Evolutionary conservation across 2,888 invertebrate species (phyloP), one percentile per base, ranked within the genome.

Genomic region (Ormyrus labotus): DNA sequence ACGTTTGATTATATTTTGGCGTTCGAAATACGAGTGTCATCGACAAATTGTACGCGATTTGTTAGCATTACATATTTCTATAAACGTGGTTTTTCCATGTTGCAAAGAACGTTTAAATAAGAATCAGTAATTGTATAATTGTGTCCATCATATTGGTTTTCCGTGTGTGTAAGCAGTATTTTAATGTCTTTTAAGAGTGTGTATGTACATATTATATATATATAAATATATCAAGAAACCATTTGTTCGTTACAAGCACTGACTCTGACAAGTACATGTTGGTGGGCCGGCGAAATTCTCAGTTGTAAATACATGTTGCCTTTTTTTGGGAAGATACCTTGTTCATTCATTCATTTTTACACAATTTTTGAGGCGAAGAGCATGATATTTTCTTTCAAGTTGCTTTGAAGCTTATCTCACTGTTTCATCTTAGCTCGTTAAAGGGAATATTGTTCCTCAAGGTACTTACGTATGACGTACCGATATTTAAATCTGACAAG

Each of bases 101-200:
- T 74, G 5, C 19, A 19, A 75, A 71, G 50, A 13, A 53, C 57
- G 50, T 58, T 4, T 58, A 68, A 19, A 47, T 47, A 64, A 70
- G 55, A 70, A 64, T 82, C 64, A 77, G 72, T 81, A 81, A 78
- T 85, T 83, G 87, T 89, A 88, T 89, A 89, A 90, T 89, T 89
- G 89, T 90, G 88, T 90, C 89, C 88, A 78, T 85, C 71, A 82
- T 79, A 82, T 79, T 83, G 81, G 70, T 82, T 82, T 78, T 78
- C 57, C 73, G 81, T 83, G 68, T 75, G 61, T 80, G 72, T 65
- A 73, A 70, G 57, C 74, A 78, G 55, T 76, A 76, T 63, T 10
- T 71, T 69, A 70, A 76, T 64, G 60, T 64, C 70, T 80, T 80
- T 77, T 64, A 61, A 71, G 50, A 57, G 63, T 82, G 82, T 80